phyloP scores from a whole-genome alignment of 2,888 invertebrate genomes.

The Tupiocoris notatus region DNA sequence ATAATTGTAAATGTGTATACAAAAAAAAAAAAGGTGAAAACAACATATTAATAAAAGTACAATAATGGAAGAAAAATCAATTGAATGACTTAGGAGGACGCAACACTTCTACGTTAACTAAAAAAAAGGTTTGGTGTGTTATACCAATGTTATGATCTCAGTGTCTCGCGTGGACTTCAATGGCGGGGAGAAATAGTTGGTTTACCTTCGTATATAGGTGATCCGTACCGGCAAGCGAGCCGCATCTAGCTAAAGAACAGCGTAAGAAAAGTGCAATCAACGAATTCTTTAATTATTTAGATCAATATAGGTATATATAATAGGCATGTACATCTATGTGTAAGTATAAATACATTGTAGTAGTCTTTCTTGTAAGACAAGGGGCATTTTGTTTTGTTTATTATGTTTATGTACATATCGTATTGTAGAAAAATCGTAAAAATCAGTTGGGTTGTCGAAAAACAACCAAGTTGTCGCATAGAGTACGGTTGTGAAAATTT shows the following conservation, averaged over 20 bases:
- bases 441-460: constrained; percentile 47
- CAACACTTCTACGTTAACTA: constrained; percentile 26
- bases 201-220: constrained; percentile 1
- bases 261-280: constrained; percentile 48
- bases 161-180: constrained; percentile 43
- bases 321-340: constrained; percentile 28
- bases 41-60: constrained; percentile 36
- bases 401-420: constrained; percentile 47
- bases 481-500: constrained; percentile 48
- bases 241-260: constrained; percentile 45
- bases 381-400: constrained; percentile 48
- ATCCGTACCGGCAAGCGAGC: constrained; percentile 30
- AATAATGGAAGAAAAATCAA: constrained; percentile 18
- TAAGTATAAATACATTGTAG: constrained; percentile 45
- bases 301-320: constrained; percentile 43
- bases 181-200: constrained; percentile 15
- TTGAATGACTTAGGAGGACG: constrained; percentile 22
- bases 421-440: constrained; percentile 45
- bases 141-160: constrained; percentile 48
- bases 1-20: constrained; percentile 41
- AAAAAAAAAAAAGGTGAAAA: constrained; percentile 36
- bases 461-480: constrained; percentile 48
- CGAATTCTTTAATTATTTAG: constrained; percentile 47
- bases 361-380: constrained; percentile 48
- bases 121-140: constrained; percentile 29